A percentile compares a stretch with the other conserved stretches of the same genome.
These are phyloP conservation scores for Procambarus virginalis DNA, from an alignment of 1,140 invertebrate genomes.

Conservation along the genomic window DNA sequence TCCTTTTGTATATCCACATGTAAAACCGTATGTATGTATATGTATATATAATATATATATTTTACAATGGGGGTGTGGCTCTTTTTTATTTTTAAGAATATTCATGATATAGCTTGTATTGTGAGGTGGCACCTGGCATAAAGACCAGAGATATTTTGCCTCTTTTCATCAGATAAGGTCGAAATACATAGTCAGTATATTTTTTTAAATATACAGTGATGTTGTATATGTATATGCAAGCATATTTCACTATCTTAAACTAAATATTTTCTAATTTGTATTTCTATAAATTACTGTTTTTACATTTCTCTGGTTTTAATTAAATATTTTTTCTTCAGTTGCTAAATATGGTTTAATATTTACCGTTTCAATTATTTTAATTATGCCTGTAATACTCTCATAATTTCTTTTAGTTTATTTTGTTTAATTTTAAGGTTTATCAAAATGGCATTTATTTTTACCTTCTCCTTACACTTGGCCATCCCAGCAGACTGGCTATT, in stretches of 20 bases:
- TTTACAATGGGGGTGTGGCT: not conserved
- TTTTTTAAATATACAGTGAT: not conserved
- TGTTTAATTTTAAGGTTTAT: constrained; percentile 22
- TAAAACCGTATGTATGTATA: not conserved
- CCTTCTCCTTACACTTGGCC: constrained; percentile 69
- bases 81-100: too few relatives aligned
- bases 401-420: constrained; percentile 24
- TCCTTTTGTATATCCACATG: not conserved
- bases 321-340: too few relatives aligned
- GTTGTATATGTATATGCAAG: constrained; percentile 24
- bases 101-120: too few relatives aligned
- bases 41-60: not conserved
- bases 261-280: constrained; percentile 20
- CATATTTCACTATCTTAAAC: constrained; percentile 6
- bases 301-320: too few relatives aligned
- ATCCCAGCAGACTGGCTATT: constrained; percentile 88
- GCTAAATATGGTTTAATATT: too few relatives aligned
- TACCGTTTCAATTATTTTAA: not conserved
- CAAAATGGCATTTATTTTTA: constrained; percentile 9
- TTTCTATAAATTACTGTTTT: not conserved
- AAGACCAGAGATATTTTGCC: too few relatives aligned
- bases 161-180: too few relatives aligned
- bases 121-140: too few relatives aligned
- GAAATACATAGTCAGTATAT: too few relatives aligned
- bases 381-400: not conserved